phyloP scores from a whole-genome alignment of 2,888 invertebrate genomes.

The Germaria angustata region DNA sequence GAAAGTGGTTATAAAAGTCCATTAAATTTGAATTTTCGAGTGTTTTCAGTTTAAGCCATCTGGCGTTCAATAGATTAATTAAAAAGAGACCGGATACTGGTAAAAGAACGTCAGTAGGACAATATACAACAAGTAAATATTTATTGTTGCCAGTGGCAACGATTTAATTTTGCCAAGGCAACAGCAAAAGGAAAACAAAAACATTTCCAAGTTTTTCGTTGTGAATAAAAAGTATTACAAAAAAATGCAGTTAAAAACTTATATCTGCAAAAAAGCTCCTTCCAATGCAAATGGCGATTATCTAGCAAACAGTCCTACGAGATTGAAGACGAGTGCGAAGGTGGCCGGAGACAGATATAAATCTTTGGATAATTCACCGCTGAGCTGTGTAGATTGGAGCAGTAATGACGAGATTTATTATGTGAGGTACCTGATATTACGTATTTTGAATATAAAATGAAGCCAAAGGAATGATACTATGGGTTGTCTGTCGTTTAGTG shows the following conservation, averaged over 20 bases:
- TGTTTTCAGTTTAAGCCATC: neutral
- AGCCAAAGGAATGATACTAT: neutral
- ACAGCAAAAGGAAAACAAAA: constrained; percentile 49
- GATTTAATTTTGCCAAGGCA: constrained; percentile 56
- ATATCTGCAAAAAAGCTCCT: constrained; percentile 87
- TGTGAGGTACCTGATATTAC: constrained; percentile 84
- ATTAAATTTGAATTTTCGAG: too few species aligned
- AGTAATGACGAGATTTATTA: constrained; percentile 96
- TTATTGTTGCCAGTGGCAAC: neutral
- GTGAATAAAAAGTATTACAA: neutral
- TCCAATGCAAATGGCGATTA: constrained; percentile 73
- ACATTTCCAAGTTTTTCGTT: neutral
- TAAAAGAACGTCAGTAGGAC: neutral
- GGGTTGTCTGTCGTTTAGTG: constrained; percentile 82
- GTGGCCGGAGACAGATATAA: constrained; percentile 65
- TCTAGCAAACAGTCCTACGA: constrained; percentile 36
- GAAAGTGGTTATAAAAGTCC: too few species aligned
- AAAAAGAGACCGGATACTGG: neutral
- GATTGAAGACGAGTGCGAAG: constrained; percentile 13
- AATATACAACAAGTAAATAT: constrained; percentile 26
- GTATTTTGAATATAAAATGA: neutral
- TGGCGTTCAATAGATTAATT: neutral
- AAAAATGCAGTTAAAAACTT: constrained; percentile 90
- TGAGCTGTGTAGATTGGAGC: constrained; percentile 95
- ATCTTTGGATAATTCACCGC: constrained; percentile 82